These are phyloP conservation scores for Antechinus stuartii DNA, from an alignment of 2,113 vertebrate species.

Conservation along the genomic window DNA sequence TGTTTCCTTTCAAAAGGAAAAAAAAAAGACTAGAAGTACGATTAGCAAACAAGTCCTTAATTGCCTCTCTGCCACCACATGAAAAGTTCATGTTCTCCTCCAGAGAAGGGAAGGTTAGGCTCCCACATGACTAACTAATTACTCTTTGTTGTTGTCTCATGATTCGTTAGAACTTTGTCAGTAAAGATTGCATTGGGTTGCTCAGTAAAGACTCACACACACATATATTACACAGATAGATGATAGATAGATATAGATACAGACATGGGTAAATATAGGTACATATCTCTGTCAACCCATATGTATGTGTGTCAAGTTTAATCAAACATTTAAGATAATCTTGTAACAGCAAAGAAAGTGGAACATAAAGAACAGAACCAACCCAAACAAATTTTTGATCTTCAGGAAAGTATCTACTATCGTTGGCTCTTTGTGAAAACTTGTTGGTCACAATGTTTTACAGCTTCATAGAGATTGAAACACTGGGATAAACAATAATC, in stretches of 20 bases:
- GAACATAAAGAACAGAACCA: background rate
- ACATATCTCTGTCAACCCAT: too few species aligned
- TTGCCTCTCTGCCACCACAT: constrained; percentile 22
- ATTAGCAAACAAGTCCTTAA: constrained; percentile 50
- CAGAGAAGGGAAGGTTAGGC: background rate
- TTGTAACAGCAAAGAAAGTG: fast-evolving
- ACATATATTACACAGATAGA: background rate
- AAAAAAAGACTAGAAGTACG: constrained; percentile 50
- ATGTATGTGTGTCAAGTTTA: too few species aligned
- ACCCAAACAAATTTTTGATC: background rate
- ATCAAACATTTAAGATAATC: background rate
- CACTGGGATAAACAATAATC: background rate
- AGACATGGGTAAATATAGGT: too few species aligned
- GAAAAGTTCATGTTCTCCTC: background rate
- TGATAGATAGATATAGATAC: too few species aligned
- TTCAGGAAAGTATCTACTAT: background rate
- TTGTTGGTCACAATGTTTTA: background rate
- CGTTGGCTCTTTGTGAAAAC: background rate
- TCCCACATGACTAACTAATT: background rate
- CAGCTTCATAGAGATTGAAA: background rate
- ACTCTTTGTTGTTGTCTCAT: background rate
- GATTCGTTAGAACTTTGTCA: background rate
- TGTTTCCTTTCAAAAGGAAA: constrained; percentile 74
- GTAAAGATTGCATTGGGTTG: background rate
- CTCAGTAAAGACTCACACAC: background rate